phyloP scores from a whole-genome alignment of 2,113 vertebrate species.

The Hemiprocne comata region DNA sequence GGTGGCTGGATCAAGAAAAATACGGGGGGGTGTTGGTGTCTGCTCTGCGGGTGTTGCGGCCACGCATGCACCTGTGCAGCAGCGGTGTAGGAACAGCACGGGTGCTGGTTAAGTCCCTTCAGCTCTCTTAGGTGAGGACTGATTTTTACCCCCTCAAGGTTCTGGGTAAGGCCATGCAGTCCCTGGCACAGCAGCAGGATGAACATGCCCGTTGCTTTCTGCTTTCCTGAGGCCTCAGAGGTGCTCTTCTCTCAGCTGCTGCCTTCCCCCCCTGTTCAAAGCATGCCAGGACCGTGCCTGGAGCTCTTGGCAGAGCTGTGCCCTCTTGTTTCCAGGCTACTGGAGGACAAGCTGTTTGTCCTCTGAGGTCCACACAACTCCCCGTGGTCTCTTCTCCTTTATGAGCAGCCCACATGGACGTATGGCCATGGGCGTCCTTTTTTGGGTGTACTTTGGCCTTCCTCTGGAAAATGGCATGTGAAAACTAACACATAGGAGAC shows the following conservation, averaged over 20 bases:
- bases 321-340: not conserved
- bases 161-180: conserved; percentile 47
- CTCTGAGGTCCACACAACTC: not conserved
- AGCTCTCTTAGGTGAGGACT: not conserved
- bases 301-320: not conserved
- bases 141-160: not conserved
- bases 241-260: not conserved
- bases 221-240: not conserved
- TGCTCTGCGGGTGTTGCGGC: not conserved
- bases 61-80: rapidly evolving
- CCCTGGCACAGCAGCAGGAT: conserved; percentile 45
- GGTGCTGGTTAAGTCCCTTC: not conserved
- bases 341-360: not conserved
- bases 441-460: not conserved
- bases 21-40: not conserved
- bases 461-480: not conserved
- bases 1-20: not conserved
- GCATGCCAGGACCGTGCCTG: not conserved
- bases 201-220: conserved; percentile 6
- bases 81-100: rapidly evolving
- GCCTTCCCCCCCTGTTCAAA: not conserved
- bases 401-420: not conserved
- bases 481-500: not conserved
- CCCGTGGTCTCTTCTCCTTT: not conserved
- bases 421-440: not conserved